These are phyloP conservation scores for Urocynchramus pylzowi DNA, from an alignment of 2,113 vertebrate species.

Conservation along the genomic window DNA sequence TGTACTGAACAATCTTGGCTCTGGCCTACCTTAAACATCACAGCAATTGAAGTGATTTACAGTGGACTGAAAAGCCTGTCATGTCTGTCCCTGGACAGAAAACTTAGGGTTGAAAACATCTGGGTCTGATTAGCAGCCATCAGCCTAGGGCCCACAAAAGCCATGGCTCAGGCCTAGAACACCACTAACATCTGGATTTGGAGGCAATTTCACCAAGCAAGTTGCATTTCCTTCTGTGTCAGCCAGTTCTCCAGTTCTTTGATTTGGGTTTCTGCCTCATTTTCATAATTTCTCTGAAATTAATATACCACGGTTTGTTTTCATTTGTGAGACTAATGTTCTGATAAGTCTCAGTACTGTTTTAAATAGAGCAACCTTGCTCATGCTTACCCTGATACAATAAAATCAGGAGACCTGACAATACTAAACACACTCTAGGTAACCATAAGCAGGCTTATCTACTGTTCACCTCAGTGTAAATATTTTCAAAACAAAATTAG, in stretches of 20 bases:
- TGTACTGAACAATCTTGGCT: accelerated
- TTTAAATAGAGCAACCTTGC: neutral
- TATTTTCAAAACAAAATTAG: neutral
- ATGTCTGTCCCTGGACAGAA: neutral
- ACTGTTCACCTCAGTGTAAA: neutral
- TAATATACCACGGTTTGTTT: neutral
- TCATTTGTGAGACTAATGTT: neutral
- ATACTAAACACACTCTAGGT: neutral
- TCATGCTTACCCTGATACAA: neutral
- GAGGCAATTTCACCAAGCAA: neutral
- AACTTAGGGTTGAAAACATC: neutral
- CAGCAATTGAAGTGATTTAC: neutral
- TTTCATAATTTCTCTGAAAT: neutral
- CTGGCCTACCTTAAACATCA: neutral
- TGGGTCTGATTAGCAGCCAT: neutral
- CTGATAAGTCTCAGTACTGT: neutral
- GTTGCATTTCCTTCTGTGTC: neutral
- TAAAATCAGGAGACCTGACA: neutral
- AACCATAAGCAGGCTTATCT: neutral
- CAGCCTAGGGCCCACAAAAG: neutral
- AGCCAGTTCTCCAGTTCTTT: neutral
- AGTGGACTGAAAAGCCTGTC: neutral
- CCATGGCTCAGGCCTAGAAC: neutral
- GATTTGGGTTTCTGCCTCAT: neutral
- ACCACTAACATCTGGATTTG: neutral